phyloP scores from a whole-genome alignment of 2,113 vertebrate genomes.

The Aspidoscelis tigris region DNA sequence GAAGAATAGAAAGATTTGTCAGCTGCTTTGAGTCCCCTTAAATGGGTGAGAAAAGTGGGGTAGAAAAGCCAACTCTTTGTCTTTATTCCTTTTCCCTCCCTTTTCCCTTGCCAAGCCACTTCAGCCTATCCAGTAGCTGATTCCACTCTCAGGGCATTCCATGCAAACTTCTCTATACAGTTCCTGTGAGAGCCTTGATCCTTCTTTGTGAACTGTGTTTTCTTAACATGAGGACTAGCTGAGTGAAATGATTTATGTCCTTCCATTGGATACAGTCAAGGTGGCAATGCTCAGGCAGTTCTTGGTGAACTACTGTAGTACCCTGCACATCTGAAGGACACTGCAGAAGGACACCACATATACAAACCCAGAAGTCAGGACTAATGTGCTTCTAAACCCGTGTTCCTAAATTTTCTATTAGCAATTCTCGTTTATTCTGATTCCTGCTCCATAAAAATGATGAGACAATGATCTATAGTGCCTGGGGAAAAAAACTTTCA shows the following conservation, averaged over 20 bases:
- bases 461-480: conserved; percentile 38
- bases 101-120: background rate
- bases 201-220: too few relatives aligned
- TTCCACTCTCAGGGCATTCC: background rate
- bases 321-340: background rate
- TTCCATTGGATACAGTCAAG: background rate
- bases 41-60: too few relatives aligned
- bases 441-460: conserved; percentile 44
- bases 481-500: conserved; percentile 51
- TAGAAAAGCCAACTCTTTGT: background rate
- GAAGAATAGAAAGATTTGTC: too few relatives aligned
- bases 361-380: background rate
- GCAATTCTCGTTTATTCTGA: background rate
- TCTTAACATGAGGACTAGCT: background rate
- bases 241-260: background rate
- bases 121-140: background rate
- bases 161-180: background rate
- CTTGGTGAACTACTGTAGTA: background rate
- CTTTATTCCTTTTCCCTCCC: background rate
- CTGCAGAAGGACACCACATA: background rate
- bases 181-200: background rate
- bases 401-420: conserved; percentile 10
- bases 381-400: background rate
- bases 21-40: too few relatives aligned
- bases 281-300: background rate